Conservation (phyloP, 2,113 vertebrate genomes). For the Lichenostomus cassidix region DNA sequence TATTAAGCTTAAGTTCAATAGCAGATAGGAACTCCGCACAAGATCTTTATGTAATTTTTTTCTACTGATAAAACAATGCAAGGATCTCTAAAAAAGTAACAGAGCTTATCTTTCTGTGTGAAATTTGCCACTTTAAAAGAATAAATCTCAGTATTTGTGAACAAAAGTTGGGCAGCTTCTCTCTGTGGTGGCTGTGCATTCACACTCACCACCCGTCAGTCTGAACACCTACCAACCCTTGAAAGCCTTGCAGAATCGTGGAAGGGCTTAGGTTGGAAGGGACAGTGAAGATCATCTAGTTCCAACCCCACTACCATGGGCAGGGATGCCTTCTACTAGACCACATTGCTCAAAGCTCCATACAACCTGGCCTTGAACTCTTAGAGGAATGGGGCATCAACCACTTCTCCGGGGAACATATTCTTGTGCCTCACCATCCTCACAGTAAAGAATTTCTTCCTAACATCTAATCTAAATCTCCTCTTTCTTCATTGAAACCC, state of each 20-base stretch:
- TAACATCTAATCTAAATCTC: background rate
- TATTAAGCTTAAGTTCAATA: background rate
- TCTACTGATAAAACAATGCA: background rate
- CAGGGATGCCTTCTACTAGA: background rate
- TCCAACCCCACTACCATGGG: background rate
- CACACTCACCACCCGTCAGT: rapidly evolving
- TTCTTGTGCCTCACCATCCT: background rate
- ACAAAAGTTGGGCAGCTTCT: background rate
- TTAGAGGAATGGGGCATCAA: background rate
- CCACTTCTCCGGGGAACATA: background rate
- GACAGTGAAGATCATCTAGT: background rate
- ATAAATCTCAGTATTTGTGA: background rate
- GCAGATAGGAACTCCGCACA: background rate
- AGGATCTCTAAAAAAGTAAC: background rate
- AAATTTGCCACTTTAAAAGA: background rate
- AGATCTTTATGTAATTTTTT: background rate
- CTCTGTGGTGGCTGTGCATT: background rate
- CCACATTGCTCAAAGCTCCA: background rate
- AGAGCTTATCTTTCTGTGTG: background rate
- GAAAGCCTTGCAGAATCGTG: background rate
- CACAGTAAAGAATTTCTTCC: background rate
- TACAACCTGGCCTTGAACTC: background rate
- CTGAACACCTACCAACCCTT: rapidly evolving
- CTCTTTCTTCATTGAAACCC: background rate
- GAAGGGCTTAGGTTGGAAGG: background rate